A percentile compares a stretch with the other conserved stretches of the same genome.
Conservation (phyloP, 2,113 vertebrate genomes). For the Dolichallabes microphthalmus region DNA sequence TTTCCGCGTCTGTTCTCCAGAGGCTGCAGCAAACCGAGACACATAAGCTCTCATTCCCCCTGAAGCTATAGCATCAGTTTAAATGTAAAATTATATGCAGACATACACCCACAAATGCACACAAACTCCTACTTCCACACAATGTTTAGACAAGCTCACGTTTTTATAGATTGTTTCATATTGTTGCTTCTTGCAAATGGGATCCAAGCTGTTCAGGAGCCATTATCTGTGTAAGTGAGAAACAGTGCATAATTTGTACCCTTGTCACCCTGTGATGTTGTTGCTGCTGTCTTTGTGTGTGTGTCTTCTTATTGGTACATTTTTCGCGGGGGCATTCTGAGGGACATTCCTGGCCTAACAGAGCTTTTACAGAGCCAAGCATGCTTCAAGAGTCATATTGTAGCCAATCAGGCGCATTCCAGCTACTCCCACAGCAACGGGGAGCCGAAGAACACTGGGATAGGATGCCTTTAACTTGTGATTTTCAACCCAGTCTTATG, state of each 20-base stretch:
- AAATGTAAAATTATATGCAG: background rate
- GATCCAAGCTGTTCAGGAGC: constrained; percentile 5
- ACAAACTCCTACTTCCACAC: background rate
- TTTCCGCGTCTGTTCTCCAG: constrained; percentile 18
- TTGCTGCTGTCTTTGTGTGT: constrained; percentile 23
- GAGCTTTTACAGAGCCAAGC: constrained; percentile 63
- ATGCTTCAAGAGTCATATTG: constrained; percentile 66
- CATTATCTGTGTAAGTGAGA: constrained; percentile 12
- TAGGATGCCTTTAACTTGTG: constrained; percentile 51
- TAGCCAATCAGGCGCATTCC: constrained; percentile 69
- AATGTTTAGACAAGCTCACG: background rate
- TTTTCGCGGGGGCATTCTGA: constrained; percentile 47
- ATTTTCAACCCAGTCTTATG: constrained; percentile 47
- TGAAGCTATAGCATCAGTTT: background rate
- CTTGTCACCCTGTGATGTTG: constrained; percentile 16
- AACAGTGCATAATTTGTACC: constrained; percentile 19
- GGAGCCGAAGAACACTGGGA: constrained; percentile 30
- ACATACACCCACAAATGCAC: constrained; percentile 5
- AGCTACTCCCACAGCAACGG: constrained; percentile 69
- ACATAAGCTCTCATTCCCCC: background rate
- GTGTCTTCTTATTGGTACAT: constrained; percentile 31
- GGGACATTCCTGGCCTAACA: constrained; percentile 64
- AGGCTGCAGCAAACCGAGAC: constrained; percentile 19
- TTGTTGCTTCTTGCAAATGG: background rate
- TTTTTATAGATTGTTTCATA: background rate